Conservation (phyloP, 1,140 invertebrate species). For the Sycobia sp. region DNA sequence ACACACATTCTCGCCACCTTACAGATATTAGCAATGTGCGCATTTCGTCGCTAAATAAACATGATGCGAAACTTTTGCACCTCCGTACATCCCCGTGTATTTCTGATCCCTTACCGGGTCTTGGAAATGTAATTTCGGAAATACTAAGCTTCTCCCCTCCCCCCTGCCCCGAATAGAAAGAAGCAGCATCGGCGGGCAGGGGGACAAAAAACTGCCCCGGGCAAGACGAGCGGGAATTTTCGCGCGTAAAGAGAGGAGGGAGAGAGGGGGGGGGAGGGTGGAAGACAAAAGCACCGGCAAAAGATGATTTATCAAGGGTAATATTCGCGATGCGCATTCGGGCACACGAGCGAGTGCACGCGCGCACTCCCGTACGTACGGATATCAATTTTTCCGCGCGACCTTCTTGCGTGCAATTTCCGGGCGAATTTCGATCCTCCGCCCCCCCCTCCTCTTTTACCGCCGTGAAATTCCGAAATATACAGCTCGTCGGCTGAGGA, state of each 20-base stretch:
- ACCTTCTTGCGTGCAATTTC: conserved; percentile 23
- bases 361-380: neutral
- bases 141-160: too few species aligned
- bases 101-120: too few species aligned
- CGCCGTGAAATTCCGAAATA: neutral
- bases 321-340: conserved; percentile 26
- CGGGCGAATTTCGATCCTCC: conserved; percentile 8
- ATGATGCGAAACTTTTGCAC: too few species aligned
- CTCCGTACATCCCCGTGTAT: too few species aligned
- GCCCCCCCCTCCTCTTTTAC: neutral
- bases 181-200: too few species aligned
- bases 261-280: neutral
- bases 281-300: neutral
- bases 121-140: too few species aligned
- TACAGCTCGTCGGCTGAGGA: neutral
- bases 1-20: too few species aligned
- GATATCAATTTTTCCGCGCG: conserved; percentile 21
- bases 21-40: too few species aligned
- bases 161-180: too few species aligned
- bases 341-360: neutral
- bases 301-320: conserved; percentile 27
- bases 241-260: neutral
- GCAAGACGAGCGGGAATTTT: too few species aligned
- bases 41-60: too few species aligned
- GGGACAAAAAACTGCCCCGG: too few species aligned